Conservation (phyloP, 2,888 invertebrate species). For the Pristionchus arcanus region DNA sequence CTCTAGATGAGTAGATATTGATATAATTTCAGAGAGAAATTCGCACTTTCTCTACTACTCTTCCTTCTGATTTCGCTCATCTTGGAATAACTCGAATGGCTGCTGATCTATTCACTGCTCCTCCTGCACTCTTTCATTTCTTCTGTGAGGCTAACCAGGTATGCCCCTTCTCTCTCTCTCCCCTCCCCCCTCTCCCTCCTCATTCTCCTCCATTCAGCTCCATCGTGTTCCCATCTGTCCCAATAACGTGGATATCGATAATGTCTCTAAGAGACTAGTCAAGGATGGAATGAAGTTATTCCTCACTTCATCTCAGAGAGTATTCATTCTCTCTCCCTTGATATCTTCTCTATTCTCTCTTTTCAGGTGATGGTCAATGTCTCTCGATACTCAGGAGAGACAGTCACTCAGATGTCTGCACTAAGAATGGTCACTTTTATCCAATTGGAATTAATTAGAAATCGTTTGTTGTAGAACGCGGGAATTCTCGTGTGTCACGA, state of each 20-base stretch:
- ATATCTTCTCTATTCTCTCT: too few relatives aligned
- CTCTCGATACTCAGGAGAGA: slow-evolving; percentile 44
- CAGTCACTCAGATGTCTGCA: slow-evolving; percentile 44
- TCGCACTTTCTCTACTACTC: background rate
- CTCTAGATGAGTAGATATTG: background rate
- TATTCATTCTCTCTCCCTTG: background rate
- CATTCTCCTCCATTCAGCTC: background rate
- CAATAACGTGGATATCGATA: slow-evolving; percentile 17
- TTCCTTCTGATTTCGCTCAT: slow-evolving; percentile 56
- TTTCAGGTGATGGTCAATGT: slow-evolving; percentile 10
- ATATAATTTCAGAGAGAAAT: background rate
- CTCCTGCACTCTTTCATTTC: slow-evolving; percentile 58
- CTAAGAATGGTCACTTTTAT: background rate
- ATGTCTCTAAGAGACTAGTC: background rate
- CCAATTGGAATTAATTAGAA: background rate
- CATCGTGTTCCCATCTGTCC: slow-evolving; percentile 46
- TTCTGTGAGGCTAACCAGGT: slow-evolving; percentile 54
- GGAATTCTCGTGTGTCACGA: slow-evolving; percentile 40
- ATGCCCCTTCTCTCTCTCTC: background rate
- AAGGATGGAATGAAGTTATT: background rate
- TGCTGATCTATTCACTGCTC: slow-evolving; percentile 61
- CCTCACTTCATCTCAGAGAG: slow-evolving; percentile 43
- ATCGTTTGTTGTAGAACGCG: background rate
- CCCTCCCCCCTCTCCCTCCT: background rate
- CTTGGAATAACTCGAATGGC: slow-evolving; percentile 67